Base-by-base conservation (phyloP, 1,140 invertebrate genomes). In the Zaprionus davidi region DNA sequence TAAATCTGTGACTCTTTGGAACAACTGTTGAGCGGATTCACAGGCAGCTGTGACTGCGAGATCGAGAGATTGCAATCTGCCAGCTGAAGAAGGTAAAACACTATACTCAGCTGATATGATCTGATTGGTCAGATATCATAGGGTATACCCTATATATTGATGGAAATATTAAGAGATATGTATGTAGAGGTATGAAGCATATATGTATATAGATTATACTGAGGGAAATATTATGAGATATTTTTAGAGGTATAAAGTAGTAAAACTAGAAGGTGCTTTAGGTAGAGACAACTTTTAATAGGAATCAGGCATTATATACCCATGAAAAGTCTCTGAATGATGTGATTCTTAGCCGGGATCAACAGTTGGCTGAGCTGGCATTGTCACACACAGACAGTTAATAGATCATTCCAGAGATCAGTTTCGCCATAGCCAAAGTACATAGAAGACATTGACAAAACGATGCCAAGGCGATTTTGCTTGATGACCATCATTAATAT, bases 381-480 rank as follows among this genome's bases (percentile, higher is more conserved):
- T 46, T 46, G 41, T 17, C 41, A 17, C 41, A 20, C 36, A 36
- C 12, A 22, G 22, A 13, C 12, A 13, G 36, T 46, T 9, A n/a
- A 7, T 17, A 11, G 31, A 34, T 34, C 9, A 7, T 46, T 46
- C 7, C n/a, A 17, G n/a, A 3, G n/a, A 46, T 9, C 41, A 11
- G 41, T 56, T 56, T 67, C 53, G 13, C 26, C 41, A 17, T 44
- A 49, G 24, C 31, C 31, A 7, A 31, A 31, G 38, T 15, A n/a
- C n/a, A n/a, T n/a, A 15, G 28, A 49, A 59, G 66, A 69, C 66
- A 69, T 24, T 69, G 66, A 69, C 56, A 69, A 60, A 60, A 31
- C 57, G 65, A 68, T 68, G 58, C 24, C 24, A n/a, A n/a, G n/a
- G 71, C 46, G 59, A 44, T 46, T 34, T 34, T 17, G 34, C 51